These are phyloP conservation scores for Cheilosia scutellata DNA, from an alignment of 2,888 invertebrate species.

Conservation along the genomic window DNA sequence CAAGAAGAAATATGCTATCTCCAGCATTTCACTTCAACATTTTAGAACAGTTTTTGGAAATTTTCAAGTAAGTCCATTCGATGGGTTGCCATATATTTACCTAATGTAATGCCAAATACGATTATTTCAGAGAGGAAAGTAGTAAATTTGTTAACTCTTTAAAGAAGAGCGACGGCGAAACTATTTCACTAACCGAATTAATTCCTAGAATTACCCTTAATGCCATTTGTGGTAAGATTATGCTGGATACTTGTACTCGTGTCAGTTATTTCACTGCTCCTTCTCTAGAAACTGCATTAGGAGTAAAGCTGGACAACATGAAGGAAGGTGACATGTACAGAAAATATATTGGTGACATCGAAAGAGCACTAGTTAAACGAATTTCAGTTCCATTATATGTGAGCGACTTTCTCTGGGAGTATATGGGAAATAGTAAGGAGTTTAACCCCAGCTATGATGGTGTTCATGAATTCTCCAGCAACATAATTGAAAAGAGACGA, in stretches of 20 bases:
- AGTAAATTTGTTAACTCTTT: conserved; percentile 77
- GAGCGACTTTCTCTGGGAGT: conserved; percentile 74
- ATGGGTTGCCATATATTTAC: background rate
- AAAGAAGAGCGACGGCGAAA: conserved; percentile 45
- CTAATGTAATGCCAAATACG: background rate
- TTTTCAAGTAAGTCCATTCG: conserved; percentile 79
- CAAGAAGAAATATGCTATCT: conserved; percentile 80
- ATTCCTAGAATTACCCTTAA: conserved; percentile 81
- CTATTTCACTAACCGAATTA: conserved; percentile 76
- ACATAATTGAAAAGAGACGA: conserved; percentile 80
- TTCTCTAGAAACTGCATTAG: conserved; percentile 78
- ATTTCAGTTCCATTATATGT: conserved; percentile 78
- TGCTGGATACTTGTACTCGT: background rate
- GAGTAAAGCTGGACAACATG: conserved; percentile 78
- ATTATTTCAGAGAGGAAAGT: conserved; percentile 79
- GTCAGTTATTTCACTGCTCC: no score
- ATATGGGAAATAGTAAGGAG: conserved; percentile 75
- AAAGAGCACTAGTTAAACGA: conserved; percentile 77
- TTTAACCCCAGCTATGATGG: conserved; percentile 76
- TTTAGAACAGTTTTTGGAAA: conserved; percentile 79
- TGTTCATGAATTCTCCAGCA: conserved; percentile 80
- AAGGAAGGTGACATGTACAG: conserved; percentile 78
- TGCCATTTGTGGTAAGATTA: conserved; percentile 78
- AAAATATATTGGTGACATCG: conserved; percentile 76
- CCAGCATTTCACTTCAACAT: conserved; percentile 82